These are phyloP conservation scores for Villa cingulata DNA, from an alignment of 2,888 invertebrate genomes.

Conservation along the genomic window DNA sequence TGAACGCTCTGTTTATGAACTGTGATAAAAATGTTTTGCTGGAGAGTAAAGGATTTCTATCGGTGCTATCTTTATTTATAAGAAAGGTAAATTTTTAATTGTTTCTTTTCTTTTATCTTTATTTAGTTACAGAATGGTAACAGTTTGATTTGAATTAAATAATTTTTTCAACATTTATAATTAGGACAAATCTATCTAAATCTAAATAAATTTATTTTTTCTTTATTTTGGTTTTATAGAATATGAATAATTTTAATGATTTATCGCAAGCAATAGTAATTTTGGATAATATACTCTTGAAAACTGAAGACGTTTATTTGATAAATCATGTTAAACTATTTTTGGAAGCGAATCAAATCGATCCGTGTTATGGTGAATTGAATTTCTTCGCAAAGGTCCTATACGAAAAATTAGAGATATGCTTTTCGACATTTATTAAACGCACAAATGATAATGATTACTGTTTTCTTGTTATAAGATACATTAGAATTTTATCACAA, in stretches of 20 bases:
- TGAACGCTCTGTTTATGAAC: conserved; percentile 30
- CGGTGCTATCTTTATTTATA: conserved; percentile 29
- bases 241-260: conserved; percentile 32
- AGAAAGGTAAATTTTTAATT: too few species aligned
- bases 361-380: conserved; percentile 22
- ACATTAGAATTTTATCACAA: conserved; percentile 26
- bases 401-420: conserved; percentile 29
- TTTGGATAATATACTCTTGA: conserved; percentile 34
- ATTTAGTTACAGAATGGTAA: too few species aligned
- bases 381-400: conserved; percentile 35
- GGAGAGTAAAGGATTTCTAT: conserved; percentile 30
- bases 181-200: too few species aligned
- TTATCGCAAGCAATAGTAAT: conserved; percentile 34
- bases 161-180: too few species aligned
- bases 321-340: conserved; percentile 37
- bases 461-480: conserved; percentile 22
- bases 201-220: too few species aligned
- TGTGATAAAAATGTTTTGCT: conserved; percentile 31
- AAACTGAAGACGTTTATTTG: conserved; percentile 37
- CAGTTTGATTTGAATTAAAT: too few species aligned
- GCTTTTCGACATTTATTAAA: conserved; percentile 23
- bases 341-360: conserved; percentile 27
- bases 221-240: conserved; percentile 23
- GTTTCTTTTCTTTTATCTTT: too few species aligned
- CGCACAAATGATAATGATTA: conserved; percentile 8